Conservation (phyloP, 2,113 vertebrate genomes). For the Rhea pennata region DNA sequence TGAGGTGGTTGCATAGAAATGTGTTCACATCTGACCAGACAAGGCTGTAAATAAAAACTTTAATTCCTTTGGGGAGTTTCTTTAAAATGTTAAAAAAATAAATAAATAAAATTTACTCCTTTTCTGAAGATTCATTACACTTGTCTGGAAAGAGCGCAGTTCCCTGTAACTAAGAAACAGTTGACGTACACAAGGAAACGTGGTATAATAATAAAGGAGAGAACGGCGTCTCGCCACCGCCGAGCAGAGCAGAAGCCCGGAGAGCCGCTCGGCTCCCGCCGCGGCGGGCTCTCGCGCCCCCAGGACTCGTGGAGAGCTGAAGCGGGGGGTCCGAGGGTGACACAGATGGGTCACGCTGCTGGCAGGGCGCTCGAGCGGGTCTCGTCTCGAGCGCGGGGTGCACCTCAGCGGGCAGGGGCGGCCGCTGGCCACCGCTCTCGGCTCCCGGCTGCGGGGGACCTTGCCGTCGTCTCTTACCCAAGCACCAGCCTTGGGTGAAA, state of each 20-base stretch:
- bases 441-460: rapidly evolving
- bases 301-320: not conserved
- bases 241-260: not conserved
- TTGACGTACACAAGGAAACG: conserved; percentile 58
- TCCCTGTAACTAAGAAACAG: conserved; percentile 63
- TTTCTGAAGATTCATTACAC: conserved; percentile 46
- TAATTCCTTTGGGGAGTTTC: conserved; percentile 20
- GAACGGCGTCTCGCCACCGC: not conserved
- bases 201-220: conserved; percentile 65
- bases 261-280: not conserved
- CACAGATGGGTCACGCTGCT: rapidly evolving
- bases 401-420: not conserved
- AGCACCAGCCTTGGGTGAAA: not conserved
- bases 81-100: conserved; percentile 30
- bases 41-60: conserved; percentile 46
- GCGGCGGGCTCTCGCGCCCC: not conserved
- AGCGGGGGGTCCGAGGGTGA: not conserved
- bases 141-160: conserved; percentile 44
- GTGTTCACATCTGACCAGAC: conserved; percentile 8
- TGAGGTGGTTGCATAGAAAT: conserved; percentile 27
- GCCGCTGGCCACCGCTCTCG: too few species aligned
- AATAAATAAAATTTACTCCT: not conserved
- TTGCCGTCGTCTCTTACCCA: not conserved
- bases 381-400: not conserved
- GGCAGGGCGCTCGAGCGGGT: not conserved